These are phyloP conservation scores for Labia minor DNA, from an alignment of 2,888 invertebrate genomes.

Conservation along the genomic window DNA sequence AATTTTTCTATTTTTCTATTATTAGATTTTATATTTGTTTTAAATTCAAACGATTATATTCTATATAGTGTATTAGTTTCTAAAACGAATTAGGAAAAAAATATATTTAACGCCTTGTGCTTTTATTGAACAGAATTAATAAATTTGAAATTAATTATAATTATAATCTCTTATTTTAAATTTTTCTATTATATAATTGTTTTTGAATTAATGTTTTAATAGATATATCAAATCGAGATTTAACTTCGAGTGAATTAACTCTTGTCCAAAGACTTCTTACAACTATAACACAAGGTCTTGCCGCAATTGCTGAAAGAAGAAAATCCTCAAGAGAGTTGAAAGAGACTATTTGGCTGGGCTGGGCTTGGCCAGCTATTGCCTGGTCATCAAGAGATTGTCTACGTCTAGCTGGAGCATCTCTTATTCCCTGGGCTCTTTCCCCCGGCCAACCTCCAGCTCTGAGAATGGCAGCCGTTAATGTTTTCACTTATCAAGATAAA, in stretches of 20 bases:
- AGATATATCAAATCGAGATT: constrained; percentile 28
- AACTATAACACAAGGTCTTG: constrained; percentile 40
- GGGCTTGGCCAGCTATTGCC: constrained; percentile 20
- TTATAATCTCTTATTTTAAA: too few relatives aligned
- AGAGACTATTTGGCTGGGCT: not conserved
- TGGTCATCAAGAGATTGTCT: constrained; percentile 35
- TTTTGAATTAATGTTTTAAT: too few relatives aligned
- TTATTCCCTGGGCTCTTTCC: constrained; percentile 40
- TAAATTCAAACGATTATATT: too few relatives aligned
- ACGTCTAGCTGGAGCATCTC: constrained; percentile 37
- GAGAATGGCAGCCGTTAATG: constrained; percentile 38
- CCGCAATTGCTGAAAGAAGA: constrained; percentile 32
- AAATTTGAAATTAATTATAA: too few relatives aligned
- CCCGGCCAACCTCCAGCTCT: constrained; percentile 38
- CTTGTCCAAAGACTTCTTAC: constrained; percentile 41
- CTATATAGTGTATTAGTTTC: too few relatives aligned
- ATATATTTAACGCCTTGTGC: too few relatives aligned
- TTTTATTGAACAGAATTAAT: too few relatives aligned
- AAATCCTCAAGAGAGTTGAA: constrained; percentile 24
- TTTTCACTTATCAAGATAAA: constrained; percentile 38
- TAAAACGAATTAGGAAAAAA: too few relatives aligned
- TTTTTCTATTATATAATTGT: too few relatives aligned
- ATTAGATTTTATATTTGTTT: too few relatives aligned
- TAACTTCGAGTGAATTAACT: constrained; percentile 35
- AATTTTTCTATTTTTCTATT: too few relatives aligned